These are phyloP conservation scores for Drosophila dives DNA, from an alignment of 2,888 invertebrate genomes.

Conservation along the genomic window DNA sequence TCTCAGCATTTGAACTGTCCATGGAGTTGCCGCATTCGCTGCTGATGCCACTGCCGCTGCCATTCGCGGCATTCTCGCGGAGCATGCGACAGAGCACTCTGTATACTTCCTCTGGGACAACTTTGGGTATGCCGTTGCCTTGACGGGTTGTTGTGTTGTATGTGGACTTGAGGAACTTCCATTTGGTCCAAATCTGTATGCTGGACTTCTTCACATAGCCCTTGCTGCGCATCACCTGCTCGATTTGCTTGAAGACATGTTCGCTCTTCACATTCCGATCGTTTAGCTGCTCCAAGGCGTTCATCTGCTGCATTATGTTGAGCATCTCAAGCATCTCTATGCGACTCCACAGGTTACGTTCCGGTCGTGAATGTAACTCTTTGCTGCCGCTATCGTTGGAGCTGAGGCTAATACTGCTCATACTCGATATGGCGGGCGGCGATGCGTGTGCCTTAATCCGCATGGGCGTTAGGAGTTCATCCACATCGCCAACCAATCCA, in stretches of 20 bases:
- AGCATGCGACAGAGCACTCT: conserved; percentile 79
- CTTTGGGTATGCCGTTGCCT: conserved; percentile 82
- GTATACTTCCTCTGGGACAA: conserved; percentile 80
- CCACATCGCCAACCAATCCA: conserved; percentile 74
- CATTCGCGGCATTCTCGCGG: conserved; percentile 39
- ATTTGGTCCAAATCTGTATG: conserved; percentile 84
- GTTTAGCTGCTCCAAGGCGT: conserved; percentile 80
- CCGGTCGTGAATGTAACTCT: conserved; percentile 69
- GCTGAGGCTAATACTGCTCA: conserved; percentile 14
- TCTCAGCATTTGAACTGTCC: conserved; percentile 63
- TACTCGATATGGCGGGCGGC: conserved; percentile 13
- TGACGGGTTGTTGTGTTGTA: conserved; percentile 83
- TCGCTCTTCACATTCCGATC: conserved; percentile 84
- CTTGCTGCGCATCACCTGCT: conserved; percentile 80
- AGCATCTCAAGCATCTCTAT: conserved; percentile 83
- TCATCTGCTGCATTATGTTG: conserved; percentile 81
- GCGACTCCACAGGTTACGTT: conserved; percentile 84
- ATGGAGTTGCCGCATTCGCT: conserved; percentile 73
- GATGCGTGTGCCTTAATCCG: conserved; percentile 47
- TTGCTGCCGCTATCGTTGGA: conserved; percentile 19
- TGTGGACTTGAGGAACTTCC: conserved; percentile 84
- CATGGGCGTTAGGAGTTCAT: conserved; percentile 77
- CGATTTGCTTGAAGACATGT: conserved; percentile 82
- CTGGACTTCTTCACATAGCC: conserved; percentile 83
- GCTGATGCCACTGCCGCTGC: conserved; percentile 35